Evolutionary conservation across 2,113 vertebrate species (phyloP).

Genomic region (Rhinopomastus cyanomelas): DNA sequence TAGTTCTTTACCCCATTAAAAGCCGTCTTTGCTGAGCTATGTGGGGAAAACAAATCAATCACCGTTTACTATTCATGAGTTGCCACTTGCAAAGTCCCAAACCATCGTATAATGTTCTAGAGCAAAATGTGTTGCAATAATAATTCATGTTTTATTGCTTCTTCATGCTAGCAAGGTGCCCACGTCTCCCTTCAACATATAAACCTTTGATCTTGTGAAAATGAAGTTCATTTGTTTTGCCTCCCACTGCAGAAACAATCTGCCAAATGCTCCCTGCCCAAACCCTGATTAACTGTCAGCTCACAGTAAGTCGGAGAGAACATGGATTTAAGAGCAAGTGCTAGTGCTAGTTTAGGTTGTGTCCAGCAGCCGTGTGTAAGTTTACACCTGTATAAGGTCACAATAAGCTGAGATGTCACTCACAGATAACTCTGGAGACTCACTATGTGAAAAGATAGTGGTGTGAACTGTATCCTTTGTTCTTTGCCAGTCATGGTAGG

Average conservation of each 20-base stretch:
- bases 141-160: constrained; percentile 29
- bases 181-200: neutral
- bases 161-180: constrained; percentile 8
- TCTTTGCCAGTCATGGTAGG: fast-evolving
- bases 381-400: neutral
- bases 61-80: constrained; percentile 9
- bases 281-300: neutral
- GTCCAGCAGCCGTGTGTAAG: neutral
- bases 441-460: neutral
- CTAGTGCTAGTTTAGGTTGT: neutral
- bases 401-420: neutral
- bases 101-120: constrained; percentile 7
- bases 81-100: neutral
- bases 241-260: neutral
- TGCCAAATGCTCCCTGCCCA: neutral
- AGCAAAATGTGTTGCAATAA: neutral
- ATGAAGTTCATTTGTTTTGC: constrained; percentile 23
- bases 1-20: neutral
- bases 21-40: neutral
- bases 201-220: constrained; percentile 30
- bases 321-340: neutral
- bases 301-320: neutral
- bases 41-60: constrained; percentile 46
- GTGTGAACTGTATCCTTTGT: neutral
- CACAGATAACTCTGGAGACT: neutral